Evolutionary conservation across 2,888 invertebrate genomes (phyloP).

Genomic region (Helobdella robusta): DNA sequence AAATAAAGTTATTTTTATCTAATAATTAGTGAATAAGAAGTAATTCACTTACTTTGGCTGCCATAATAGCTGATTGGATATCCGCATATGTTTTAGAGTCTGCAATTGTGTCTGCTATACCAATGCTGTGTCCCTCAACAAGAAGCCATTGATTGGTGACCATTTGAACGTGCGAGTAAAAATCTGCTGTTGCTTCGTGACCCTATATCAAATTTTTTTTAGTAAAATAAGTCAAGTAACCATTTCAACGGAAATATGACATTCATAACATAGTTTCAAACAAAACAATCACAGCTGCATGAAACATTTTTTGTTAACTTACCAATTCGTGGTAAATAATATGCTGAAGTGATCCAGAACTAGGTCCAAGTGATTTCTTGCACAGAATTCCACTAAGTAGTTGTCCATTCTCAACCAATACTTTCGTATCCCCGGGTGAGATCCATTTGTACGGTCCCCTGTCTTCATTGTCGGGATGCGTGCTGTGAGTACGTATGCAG

Average conservation of each 20-base stretch:
- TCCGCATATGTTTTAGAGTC: slow-evolving; percentile 96
- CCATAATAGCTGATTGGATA: slow-evolving; percentile 93
- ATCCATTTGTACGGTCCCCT: slow-evolving; percentile 98
- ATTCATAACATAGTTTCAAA: too few species aligned
- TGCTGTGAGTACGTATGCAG: slow-evolving; percentile 90
- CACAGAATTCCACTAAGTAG: slow-evolving; percentile 95
- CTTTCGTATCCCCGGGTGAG: slow-evolving; percentile 96
- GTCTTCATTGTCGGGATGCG: slow-evolving; percentile 98
- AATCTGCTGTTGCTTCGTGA: slow-evolving; percentile 63
- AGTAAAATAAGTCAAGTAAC: too few species aligned
- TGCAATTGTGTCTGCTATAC: slow-evolving; percentile 96
- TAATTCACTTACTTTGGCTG: slow-evolving; percentile 68
- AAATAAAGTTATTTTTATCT: too few species aligned
- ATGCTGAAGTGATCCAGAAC: slow-evolving; percentile 91
- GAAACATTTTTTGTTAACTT: too few species aligned
- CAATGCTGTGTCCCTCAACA: slow-evolving; percentile 85
- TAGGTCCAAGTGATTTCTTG: slow-evolving; percentile 91
- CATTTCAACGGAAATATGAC: too few species aligned
- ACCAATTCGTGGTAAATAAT: slow-evolving; percentile 79
- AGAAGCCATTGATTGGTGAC: slow-evolving; percentile 97
- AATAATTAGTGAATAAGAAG: too few species aligned
- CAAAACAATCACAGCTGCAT: too few species aligned
- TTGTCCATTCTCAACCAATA: slow-evolving; percentile 94
- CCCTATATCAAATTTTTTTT: slow-evolving; percentile 25
- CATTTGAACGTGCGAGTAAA: slow-evolving; percentile 98